Percentiles rank a stretch among this genome's conserved stretches.
Evolutionary conservation across 1,140 invertebrate genomes (phyloP).

Genomic region (Drosophila pandora): DNA sequence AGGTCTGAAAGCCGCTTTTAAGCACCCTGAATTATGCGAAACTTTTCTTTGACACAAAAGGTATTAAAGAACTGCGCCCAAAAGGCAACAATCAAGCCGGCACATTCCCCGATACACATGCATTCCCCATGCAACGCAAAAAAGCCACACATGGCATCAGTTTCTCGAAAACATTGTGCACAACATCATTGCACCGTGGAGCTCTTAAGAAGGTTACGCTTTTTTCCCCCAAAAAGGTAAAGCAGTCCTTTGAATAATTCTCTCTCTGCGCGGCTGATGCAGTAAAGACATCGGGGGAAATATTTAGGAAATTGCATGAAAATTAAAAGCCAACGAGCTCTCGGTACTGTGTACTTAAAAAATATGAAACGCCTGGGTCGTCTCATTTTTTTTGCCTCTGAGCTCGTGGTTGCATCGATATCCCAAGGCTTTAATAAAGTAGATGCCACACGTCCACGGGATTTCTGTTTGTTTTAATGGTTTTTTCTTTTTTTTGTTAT

Average conservation of each 20-base stretch:
- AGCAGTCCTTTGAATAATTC: slow-evolving; percentile 7
- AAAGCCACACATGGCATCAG: slow-evolving; percentile 1
- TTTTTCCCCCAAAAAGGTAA: slow-evolving; percentile 2
- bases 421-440: not conserved
- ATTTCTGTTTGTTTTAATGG: not conserved
- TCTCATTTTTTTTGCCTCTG: not conserved
- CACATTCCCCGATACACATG: slow-evolving; percentile 31
- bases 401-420: not conserved
- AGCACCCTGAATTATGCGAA: slow-evolving; percentile 45
- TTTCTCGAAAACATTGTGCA: not conserved
- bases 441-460: not conserved
- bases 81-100: slow-evolving; percentile 26
- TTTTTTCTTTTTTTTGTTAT: not conserved
- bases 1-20: slow-evolving; percentile 21
- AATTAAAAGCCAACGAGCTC: slow-evolving; percentile 25
- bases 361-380: not conserved
- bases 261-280: not conserved
- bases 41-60: slow-evolving; percentile 56
- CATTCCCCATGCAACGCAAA: slow-evolving; percentile 4
- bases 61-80: slow-evolving; percentile 26
- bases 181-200: not conserved
- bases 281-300: slow-evolving; percentile 6
- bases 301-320: slow-evolving; percentile 17
- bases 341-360: not conserved
- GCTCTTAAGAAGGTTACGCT: slow-evolving; percentile 20